Evolutionary conservation across 1,140 invertebrate species (phyloP).

Genomic region (Hyposmocoma kahamanoa): DNA sequence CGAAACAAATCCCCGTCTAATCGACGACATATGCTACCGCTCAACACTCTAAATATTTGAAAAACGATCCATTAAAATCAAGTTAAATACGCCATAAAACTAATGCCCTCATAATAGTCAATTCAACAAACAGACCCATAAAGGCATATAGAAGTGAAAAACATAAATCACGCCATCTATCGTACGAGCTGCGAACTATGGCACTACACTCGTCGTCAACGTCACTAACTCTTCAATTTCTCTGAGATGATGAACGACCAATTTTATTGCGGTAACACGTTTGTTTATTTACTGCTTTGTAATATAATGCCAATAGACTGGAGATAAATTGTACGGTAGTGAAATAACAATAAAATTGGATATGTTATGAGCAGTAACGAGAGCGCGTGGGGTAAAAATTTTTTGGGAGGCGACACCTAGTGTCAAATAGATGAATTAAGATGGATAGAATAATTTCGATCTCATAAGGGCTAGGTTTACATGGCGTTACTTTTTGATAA

Average conservation of each 20-base stretch:
- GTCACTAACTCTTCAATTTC: conserved; percentile 47
- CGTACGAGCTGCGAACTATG: conserved; percentile 31
- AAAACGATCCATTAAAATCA: conserved; percentile 38
- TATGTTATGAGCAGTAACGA: conserved; percentile 24
- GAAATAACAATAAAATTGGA: conserved; percentile 42
- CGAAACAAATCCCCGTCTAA: conserved; percentile 22
- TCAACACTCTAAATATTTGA: conserved; percentile 35
- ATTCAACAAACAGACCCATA: conserved; percentile 35
- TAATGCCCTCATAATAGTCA: conserved; percentile 39
- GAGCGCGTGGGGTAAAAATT: conserved; percentile 12
- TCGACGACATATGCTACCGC: conserved; percentile 22
- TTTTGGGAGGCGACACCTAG: conserved; percentile 50
- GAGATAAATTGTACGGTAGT: conserved; percentile 29
- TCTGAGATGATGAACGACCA: conserved; percentile 39
- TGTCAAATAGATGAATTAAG: conserved; percentile 32
- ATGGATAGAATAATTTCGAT: background rate
- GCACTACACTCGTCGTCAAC: conserved; percentile 39
- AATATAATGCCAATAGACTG: conserved; percentile 47
- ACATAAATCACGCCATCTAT: conserved; percentile 55
- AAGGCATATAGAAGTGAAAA: conserved; percentile 39
- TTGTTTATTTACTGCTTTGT: conserved; percentile 46
- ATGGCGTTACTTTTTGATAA: background rate
- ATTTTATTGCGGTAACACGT: conserved; percentile 46
- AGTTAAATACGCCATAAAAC: conserved; percentile 38
- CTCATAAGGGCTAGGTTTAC: background rate